Evolutionary conservation across 2,797 vertebrate genomes (phyloP).

Genomic region (Columba guinea): DNA sequence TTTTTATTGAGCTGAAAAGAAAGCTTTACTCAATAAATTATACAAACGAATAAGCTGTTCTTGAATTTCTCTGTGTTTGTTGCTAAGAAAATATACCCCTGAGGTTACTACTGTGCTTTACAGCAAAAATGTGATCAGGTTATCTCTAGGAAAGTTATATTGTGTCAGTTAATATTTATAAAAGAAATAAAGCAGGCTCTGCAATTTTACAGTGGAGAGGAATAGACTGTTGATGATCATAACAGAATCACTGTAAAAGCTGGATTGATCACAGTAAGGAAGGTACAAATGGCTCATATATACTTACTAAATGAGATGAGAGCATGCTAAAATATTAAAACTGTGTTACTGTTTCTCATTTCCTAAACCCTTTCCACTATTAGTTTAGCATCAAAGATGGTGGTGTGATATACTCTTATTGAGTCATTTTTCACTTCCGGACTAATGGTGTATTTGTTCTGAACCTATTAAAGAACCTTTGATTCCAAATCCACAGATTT

Average conservation of each 20-base stretch:
- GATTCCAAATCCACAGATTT: background rate
- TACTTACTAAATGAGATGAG: conserved; percentile 5
- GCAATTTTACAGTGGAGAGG: background rate
- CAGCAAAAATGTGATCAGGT: conserved; percentile 21
- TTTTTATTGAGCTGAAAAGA: conserved; percentile 24
- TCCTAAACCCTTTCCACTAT: background rate
- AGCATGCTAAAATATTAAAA: conserved; percentile 1
- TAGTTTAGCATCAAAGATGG: background rate
- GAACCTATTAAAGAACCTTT: background rate
- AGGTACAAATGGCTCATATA: background rate
- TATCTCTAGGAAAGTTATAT: conserved; percentile 43
- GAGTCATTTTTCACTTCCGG: background rate
- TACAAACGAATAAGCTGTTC: background rate
- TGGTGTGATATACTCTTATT: background rate
- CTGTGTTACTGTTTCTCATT: background rate
- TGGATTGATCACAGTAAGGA: background rate
- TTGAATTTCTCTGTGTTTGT: background rate
- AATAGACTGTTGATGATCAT: conserved; percentile 5
- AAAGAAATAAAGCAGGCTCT: background rate
- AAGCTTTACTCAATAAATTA: background rate
- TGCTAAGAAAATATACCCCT: background rate
- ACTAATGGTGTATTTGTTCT: background rate
- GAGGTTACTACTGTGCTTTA: conserved; percentile 24
- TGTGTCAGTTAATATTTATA: conserved; percentile 19
- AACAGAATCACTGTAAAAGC: conserved; percentile 1